Percentiles rank a stretch among this genome's conserved stretches.
phyloP scores from a whole-genome alignment of 2,797 vertebrate genomes.

The Enteromius paludinosus region DNA sequence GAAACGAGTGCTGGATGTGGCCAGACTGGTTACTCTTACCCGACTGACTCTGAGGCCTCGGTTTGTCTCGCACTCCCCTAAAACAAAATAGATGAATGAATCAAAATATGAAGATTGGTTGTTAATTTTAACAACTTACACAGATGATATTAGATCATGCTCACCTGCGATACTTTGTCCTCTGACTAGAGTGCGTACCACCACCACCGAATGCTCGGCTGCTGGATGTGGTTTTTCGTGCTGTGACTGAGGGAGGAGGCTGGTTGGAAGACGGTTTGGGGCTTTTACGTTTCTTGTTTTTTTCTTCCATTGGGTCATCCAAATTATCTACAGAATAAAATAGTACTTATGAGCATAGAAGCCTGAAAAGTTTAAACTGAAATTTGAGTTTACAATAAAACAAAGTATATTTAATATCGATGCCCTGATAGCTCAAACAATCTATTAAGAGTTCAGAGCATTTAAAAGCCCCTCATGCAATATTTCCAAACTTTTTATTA shows the following conservation, averaged over 20 bases:
- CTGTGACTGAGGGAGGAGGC: slow-evolving; percentile 75
- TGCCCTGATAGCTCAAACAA: neutral
- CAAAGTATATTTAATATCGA: neutral
- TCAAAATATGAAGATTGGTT: neutral
- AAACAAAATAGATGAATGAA: neutral
- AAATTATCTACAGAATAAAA: slow-evolving; percentile 3
- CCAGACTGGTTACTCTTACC: slow-evolving; percentile 80
- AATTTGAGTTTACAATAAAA: neutral
- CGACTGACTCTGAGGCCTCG: slow-evolving; percentile 78
- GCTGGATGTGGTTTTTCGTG: slow-evolving; percentile 82
- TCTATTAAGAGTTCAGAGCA: neutral
- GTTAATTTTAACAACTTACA: neutral
- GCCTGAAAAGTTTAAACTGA: neutral
- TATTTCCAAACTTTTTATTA: neutral
- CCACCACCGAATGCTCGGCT: slow-evolving; percentile 83
- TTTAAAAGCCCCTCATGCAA: neutral
- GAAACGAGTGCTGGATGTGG: slow-evolving; percentile 92
- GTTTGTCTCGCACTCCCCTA: slow-evolving; percentile 87
- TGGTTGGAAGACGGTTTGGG: slow-evolving; percentile 84
- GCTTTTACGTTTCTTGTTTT: slow-evolving; percentile 90
- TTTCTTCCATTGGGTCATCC: slow-evolving; percentile 86
- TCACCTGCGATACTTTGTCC: slow-evolving; percentile 86
- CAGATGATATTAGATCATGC: neutral
- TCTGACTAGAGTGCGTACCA: slow-evolving; percentile 83
- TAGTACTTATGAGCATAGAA: neutral